phyloP scores from a whole-genome alignment of 2,797 vertebrate genomes.

The Eulemur coronatus region DNA sequence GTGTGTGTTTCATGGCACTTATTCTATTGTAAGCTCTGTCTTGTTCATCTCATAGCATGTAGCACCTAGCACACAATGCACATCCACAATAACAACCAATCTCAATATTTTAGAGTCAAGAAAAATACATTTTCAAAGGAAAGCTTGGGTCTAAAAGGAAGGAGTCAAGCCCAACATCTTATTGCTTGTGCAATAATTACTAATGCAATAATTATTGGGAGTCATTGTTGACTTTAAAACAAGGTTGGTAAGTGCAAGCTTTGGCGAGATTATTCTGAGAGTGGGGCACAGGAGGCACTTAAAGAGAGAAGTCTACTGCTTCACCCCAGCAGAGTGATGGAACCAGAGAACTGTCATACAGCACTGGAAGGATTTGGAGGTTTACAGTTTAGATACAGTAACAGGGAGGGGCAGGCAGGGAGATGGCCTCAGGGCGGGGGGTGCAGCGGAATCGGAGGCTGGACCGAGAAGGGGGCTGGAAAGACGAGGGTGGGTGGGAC shows the following conservation, averaged over 20 bases:
- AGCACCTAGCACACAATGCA: not conserved
- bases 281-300: not conserved
- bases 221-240: not conserved
- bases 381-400: not conserved
- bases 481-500: not conserved
- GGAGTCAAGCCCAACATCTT: not conserved
- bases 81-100: accelerated
- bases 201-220: too few relatives aligned
- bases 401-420: not conserved
- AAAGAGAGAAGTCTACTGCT: not conserved
- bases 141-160: not conserved
- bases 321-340: not conserved
- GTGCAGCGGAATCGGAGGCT: not conserved
- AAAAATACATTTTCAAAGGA: not conserved
- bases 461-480: not conserved
- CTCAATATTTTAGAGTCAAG: not conserved
- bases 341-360: not conserved
- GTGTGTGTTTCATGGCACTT: not conserved
- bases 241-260: not conserved
- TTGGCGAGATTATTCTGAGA: not conserved
- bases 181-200: not conserved
- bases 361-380: not conserved
- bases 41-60: not conserved
- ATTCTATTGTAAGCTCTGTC: not conserved
- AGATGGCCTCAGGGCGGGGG: not conserved